Evolutionary conservation across 2,113 vertebrate species (phyloP), one percentile per base, ranked within the genome.

Genomic region (Percina caprodes): DNA sequence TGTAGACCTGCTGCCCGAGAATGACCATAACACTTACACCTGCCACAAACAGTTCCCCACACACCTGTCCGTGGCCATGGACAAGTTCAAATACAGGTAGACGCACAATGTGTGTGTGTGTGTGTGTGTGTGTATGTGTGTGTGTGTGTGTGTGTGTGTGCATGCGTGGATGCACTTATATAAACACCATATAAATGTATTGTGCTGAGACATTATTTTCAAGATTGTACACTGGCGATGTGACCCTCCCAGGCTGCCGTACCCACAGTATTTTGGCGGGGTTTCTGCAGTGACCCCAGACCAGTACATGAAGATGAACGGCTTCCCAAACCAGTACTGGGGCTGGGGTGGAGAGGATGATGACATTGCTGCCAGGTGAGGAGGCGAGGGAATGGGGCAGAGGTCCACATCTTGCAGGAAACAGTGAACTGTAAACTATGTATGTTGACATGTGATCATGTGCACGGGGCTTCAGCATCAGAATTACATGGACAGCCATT

Each of bases 261-360:
- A 98, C 86, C 93, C 96, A 0, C 97, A 97, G 84, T 99, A 98
- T 84, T 99, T 99, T 10, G 97, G 97, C 14, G 97, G 97, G 0
- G 97, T 98, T 24, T 99, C 97, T 0, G 97, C 97, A 0, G 92
- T 99, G 54, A 99, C 97, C 58, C 97, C 97, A 0, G 96, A 98
- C 74, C 97, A 99, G 93, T 98, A 97, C 78, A 95, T 99, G 94
- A 98, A 97, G 93, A 99, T 99, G 94, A 99, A 99, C 0, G 97
- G 97, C 84, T 99, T 99, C 79, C 97, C 97, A 45, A 99, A 99
- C 10, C 96, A 97, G 77, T 99, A 98, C 81, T 99, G 97, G 97
- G 97, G 97, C 52, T 98, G 97, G 97, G 97, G 97, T 0, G 97
- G 97, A 0, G 97, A 99, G 84, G 97, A 99, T 21, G 97, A 99